Base-by-base conservation (phyloP, 1,140 invertebrate genomes). In the Bactericera cockerelli region DNA sequence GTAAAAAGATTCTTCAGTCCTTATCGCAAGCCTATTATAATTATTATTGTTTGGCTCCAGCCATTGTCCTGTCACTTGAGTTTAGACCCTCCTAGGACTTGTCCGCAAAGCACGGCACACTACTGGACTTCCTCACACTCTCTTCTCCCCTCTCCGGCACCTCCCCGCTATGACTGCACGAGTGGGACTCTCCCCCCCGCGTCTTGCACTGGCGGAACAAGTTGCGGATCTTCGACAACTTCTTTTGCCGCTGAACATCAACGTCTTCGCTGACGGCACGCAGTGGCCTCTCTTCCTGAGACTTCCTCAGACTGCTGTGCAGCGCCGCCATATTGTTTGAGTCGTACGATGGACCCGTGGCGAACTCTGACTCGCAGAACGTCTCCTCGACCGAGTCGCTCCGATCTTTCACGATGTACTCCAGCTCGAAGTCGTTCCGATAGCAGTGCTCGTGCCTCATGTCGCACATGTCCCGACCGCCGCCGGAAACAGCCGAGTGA, bases 41-140 rank as follows among this genome's bases (percentile, higher is more conserved):
- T n/a, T n/a, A n/a, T n/a, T n/a, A n/a, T n/a, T n/a, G n/a, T n/a
- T n/a, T n/a, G n/a, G n/a, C n/a, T n/a, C n/a, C n/a, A n/a, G n/a
- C n/a, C n/a, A n/a, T n/a, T n/a, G n/a, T n/a, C n/a, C n/a, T n/a
- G n/a, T n/a, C n/a, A n/a, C n/a, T n/a, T n/a, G n/a, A n/a, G n/a
- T n/a, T n/a, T n/a, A n/a, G n/a, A n/a, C n/a, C n/a, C n/a, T n/a
- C n/a, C 28, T 31, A 31, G 28, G 28, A 31, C n/a, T 49, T 49
- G 6, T 49, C n/a, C 19, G 42, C 6, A 16, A 49, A 49, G n/a
- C 42, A 49, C 3, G 42, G 42, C n/a, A 49, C 42, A 49, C 42
- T 49, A 49, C 19, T 49, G n/a, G 42, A 49, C 22, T 49, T 49
- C 19, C 42, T 49, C n/a, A 49, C 42, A 49, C n/a, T 4, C 42